A percentile compares a stretch with the other conserved stretches of the same genome.
Evolutionary conservation across 2,888 invertebrate species (phyloP).

Genomic region (Callyntrura guangdongensis): DNA sequence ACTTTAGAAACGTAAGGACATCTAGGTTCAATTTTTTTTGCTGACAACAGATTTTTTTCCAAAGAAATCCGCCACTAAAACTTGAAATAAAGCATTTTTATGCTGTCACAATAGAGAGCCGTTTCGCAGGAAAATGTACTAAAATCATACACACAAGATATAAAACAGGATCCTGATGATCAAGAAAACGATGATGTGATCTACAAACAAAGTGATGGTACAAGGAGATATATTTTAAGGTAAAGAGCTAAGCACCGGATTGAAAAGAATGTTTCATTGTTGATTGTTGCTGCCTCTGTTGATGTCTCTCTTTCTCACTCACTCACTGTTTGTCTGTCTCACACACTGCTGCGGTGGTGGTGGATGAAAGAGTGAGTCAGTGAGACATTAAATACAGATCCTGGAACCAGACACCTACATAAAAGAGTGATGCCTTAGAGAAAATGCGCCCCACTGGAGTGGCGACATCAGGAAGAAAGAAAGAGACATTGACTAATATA

Average conservation of each 20-base stretch:
- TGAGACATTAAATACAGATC: slow-evolving; percentile 46
- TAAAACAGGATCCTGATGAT: not conserved
- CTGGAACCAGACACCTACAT: slow-evolving; percentile 62
- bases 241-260: not conserved
- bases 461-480: slow-evolving; percentile 70
- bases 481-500: slow-evolving; percentile 65
- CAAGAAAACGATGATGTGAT: not conserved
- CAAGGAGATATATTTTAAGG: not conserved
- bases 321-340: not conserved
- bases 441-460: slow-evolving; percentile 70
- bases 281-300: not conserved
- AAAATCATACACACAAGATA: not conserved
- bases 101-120: not conserved
- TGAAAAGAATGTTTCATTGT: slow-evolving; percentile 30
- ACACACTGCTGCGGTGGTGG: slow-evolving; percentile 11
- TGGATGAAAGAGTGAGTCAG: slow-evolving; percentile 17
- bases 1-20: no score
- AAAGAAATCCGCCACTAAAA: no score
- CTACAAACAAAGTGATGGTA: not conserved
- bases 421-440: slow-evolving; percentile 49
- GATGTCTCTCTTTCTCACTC: slow-evolving; percentile 9
- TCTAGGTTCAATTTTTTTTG: no score
- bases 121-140: slow-evolving; percentile 4
- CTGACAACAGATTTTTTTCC: no score
- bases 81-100: no score